These are phyloP conservation scores for Drosophila miranda DNA, from an alignment of 1,140 invertebrate genomes.

Conservation along the genomic window DNA sequence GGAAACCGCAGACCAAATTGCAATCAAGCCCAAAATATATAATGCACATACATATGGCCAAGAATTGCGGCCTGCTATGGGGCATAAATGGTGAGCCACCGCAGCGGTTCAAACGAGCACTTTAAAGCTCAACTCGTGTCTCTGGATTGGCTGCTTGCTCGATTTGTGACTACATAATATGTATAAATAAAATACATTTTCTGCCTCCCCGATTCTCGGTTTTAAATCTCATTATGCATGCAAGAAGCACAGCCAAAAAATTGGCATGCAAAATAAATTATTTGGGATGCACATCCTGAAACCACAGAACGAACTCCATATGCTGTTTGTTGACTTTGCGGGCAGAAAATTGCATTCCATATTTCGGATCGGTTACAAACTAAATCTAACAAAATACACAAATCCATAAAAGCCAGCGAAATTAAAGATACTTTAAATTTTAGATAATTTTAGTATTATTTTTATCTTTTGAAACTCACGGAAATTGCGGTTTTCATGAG, in stretches of 20 bases:
- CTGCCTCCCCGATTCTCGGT: neutral
- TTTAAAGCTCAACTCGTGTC: conserved; percentile 18
- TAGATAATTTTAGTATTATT: no score
- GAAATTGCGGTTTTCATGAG: no score
- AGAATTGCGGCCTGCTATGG: conserved; percentile 4
- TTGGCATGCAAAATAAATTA: conserved; percentile 3
- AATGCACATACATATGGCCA: conserved; percentile 9
- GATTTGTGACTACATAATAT: conserved; percentile 8
- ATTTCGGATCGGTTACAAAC: neutral
- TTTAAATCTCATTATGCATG: conserved; percentile 22
- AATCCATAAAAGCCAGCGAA: no score
- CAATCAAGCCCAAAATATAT: conserved; percentile 9
- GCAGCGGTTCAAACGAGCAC: neutral
- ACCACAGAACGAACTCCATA: neutral
- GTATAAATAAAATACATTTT: conserved; percentile 2
- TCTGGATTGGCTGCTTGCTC: neutral
- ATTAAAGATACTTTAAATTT: no score
- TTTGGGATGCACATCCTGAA: neutral
- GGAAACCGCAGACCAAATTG: conserved; percentile 7
- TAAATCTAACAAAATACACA: no score
- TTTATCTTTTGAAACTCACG: no score
- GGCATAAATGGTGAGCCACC: conserved; percentile 1
- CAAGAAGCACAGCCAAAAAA: neutral
- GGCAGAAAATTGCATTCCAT: conserved; percentile 1
- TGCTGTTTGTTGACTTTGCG: conserved; percentile 7